Evolutionary conservation across 2,113 vertebrate species (phyloP).

Genomic region (Mystacornis crossleyi): DNA sequence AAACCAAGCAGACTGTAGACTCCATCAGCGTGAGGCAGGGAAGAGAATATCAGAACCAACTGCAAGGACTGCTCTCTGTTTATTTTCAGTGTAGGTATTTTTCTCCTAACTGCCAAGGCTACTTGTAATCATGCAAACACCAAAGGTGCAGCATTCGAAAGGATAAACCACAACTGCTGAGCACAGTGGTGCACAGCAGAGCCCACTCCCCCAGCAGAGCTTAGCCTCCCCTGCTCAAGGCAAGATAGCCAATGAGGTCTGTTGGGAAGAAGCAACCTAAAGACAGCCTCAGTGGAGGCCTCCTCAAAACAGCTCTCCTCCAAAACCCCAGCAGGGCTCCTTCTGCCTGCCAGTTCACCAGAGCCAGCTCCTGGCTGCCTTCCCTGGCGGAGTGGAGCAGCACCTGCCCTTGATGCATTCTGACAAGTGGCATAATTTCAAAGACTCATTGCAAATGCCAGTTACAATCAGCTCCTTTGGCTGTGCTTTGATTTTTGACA

Average conservation of each 20-base stretch:
- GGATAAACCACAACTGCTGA: neutral
- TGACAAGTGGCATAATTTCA: neutral
- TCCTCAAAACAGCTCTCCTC: neutral
- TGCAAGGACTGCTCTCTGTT: neutral
- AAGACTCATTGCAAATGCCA: neutral
- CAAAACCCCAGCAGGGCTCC: neutral
- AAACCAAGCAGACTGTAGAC: neutral
- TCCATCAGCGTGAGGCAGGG: neutral
- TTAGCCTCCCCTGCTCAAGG: neutral
- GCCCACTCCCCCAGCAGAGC: neutral
- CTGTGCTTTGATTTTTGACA: neutral
- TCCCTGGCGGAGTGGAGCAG: accelerated
- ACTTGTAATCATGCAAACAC: neutral
- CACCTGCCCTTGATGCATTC: neutral
- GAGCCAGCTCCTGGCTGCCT: neutral
- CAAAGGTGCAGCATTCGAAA: neutral
- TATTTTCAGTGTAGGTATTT: neutral
- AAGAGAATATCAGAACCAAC: neutral
- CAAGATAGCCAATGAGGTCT: neutral
- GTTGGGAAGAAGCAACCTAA: neutral
- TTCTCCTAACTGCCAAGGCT: neutral
- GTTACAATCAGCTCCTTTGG: neutral
- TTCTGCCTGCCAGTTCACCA: neutral
- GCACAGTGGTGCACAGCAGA: neutral
- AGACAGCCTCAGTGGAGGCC: neutral